A percentile compares a stretch with the other conserved stretches of the same genome.
Conservation (phyloP, 2,888 invertebrate genomes). For the Cephus runcator region DNA sequence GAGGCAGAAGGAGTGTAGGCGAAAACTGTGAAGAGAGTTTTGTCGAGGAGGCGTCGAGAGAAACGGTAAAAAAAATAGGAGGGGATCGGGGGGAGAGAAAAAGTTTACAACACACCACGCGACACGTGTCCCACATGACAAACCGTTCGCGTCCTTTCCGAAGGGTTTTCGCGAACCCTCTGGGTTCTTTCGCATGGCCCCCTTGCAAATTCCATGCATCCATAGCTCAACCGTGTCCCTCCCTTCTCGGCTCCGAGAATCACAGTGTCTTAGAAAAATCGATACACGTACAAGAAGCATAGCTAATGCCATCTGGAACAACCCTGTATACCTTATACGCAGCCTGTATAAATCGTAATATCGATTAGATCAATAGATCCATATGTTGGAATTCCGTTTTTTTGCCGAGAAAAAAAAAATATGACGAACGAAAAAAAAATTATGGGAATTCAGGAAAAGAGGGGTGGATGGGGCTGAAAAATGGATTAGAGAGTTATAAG, state of each 20-base stretch:
- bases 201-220: neutral
- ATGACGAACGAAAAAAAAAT: neutral
- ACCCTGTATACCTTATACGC: too few species aligned
- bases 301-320: too few species aligned
- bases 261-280: too few species aligned
- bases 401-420: neutral
- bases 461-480: constrained; percentile 16
- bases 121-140: constrained; percentile 50
- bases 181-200: neutral
- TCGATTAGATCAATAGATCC: too few species aligned
- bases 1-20: too few species aligned
- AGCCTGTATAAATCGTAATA: too few species aligned
- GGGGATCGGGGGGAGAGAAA: constrained; percentile 13
- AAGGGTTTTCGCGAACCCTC: too few species aligned
- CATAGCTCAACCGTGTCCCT: neutral
- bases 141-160: constrained; percentile 14
- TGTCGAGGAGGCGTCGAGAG: too few species aligned
- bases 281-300: too few species aligned
- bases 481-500: constrained; percentile 1
- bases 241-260: too few species aligned
- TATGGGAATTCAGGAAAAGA: constrained; percentile 10
- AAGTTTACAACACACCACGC: constrained; percentile 44
- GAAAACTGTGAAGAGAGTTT: too few species aligned
- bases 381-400: constrained; percentile 6
- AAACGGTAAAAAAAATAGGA: neutral